Conservation (phyloP, 1,140 invertebrate genomes). For the Phymastichus coffea region DNA sequence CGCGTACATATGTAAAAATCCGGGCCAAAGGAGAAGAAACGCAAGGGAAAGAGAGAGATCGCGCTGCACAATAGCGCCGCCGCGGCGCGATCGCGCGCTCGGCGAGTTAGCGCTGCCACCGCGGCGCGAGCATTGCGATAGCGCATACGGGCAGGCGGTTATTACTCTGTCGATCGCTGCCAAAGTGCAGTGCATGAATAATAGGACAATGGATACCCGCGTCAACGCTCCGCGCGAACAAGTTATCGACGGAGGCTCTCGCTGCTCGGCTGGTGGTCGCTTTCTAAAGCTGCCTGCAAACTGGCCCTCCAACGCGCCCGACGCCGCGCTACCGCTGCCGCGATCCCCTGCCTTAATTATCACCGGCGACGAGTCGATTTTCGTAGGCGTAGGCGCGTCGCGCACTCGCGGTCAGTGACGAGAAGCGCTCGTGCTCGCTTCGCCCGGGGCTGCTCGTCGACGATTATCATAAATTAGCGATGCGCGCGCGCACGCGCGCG, state of each 20-base stretch:
- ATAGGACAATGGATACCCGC: constrained; percentile 29
- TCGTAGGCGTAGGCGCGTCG: too few species aligned
- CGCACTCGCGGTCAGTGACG: too few species aligned
- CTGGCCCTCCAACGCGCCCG: neutral
- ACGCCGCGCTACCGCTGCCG: too few species aligned
- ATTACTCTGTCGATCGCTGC: constrained; percentile 10
- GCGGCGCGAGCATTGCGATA: too few species aligned
- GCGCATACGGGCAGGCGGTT: constrained; percentile 12
- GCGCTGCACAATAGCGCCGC: constrained; percentile 15
- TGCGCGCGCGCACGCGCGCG: neutral
- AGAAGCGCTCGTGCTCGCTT: too few species aligned
- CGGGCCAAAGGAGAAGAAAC: neutral
- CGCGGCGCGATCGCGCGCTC: neutral
- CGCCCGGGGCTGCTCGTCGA: neutral
- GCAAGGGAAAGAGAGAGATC: neutral
- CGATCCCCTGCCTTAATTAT: too few species aligned
- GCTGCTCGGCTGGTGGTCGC: constrained; percentile 36
- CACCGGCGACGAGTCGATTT: too few species aligned
- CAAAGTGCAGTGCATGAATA: neutral
- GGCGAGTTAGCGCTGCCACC: neutral
- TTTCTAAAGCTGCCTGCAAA: constrained; percentile 15
- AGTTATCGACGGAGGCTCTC: constrained; percentile 27
- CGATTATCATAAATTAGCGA: constrained; percentile 20
- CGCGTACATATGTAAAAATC: too few species aligned
- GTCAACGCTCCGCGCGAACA: constrained; percentile 37